Base-by-base conservation (phyloP, 37 sponge, comb jelly and placozoan genomes). In the Halichondria panicea region DNA sequence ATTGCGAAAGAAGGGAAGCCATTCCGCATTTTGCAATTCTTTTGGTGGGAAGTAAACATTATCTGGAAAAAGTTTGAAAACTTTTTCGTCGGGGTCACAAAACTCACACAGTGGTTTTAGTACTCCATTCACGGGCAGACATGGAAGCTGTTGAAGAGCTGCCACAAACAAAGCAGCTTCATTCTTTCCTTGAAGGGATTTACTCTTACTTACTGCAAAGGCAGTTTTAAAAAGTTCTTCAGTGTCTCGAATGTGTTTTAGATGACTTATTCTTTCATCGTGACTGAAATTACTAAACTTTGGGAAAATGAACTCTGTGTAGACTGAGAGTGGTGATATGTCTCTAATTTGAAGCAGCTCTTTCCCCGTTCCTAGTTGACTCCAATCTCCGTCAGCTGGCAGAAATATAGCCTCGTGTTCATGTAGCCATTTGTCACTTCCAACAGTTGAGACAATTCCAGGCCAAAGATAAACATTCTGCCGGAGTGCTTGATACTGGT, bases 1-100 rank as follows among this genome's bases (percentile, higher is more conserved):
- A 13, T 59, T 59, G 3, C 75, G 57, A 34, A 74, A 74, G 27
- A 74, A 74, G 2, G 28, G 28, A 41, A 74, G 31, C 75, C 75
- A 74, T 56, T 74, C 43, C 38, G 31, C 25, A 37, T 74, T 24
- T 5, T 36, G 6, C 19, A 37, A 57, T 38, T 74, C 41, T 9
- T 57, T 3, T 12, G 27, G 59, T 56, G 61, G 75, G 39, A 74
- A 74, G 37, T 33, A 13, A 1, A 37, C 31, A 3, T 30, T 9
- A 13, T 33, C 57, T 4, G 38, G 40, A 57, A 74, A 74, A 8
- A 27, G 36, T 34, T 5, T 12, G 59, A 74, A 59, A 24, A 74
- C 33, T 8, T 15, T 2, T n/a, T 35, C 42, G 8, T 33, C 27
- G 18, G 59, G 59, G 18, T 74, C 75, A 56, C 59, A 59, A 19